These are phyloP conservation scores for Trissolcus brochymenae DNA, from an alignment of 2,888 invertebrate genomes.

Conservation along the genomic window DNA sequence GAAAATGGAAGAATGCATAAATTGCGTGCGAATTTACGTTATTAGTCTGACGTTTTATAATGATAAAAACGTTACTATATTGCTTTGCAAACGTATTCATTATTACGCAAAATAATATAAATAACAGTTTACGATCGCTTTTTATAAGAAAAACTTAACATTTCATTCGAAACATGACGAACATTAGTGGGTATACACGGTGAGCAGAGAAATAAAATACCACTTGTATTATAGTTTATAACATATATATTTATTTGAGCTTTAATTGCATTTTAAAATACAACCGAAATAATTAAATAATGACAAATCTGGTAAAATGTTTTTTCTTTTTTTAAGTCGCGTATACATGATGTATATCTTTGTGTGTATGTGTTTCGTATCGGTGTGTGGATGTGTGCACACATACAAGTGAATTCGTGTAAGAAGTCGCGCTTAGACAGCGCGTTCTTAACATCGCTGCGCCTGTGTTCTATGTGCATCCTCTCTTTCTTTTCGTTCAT, in stretches of 20 bases:
- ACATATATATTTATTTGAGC: conserved; percentile 92
- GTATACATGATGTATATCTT: conserved; percentile 86
- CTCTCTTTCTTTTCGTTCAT: conserved; percentile 65
- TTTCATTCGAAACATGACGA: too few relatives aligned
- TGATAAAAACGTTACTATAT: conserved; percentile 56
- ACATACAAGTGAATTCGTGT: conserved; percentile 19
- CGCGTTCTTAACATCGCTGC: conserved; percentile 46
- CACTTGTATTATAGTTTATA: conserved; percentile 80
- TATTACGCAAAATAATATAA: conserved; percentile 37
- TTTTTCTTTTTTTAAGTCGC: conserved; percentile 80
- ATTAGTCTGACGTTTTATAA: conserved; percentile 45
- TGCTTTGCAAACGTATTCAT: conserved; percentile 52
- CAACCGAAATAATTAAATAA: conserved; percentile 89
- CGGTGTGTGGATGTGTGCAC: conserved; percentile 29
- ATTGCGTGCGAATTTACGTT: conserved; percentile 51
- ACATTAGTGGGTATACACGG: conserved; percentile 27
- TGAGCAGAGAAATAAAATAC: conserved; percentile 14
- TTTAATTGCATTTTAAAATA: conserved; percentile 91
- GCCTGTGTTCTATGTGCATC: conserved; percentile 40
- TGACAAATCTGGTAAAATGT: conserved; percentile 86
- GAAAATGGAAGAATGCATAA: conserved; percentile 52
- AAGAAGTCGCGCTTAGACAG: conserved; percentile 51
- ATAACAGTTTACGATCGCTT: conserved; percentile 39
- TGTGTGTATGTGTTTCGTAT: conserved; percentile 66
- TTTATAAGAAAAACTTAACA: conserved; percentile 40